Evolutionary conservation across 2,888 invertebrate genomes (phyloP), one percentile per base, ranked within the genome.

Genomic region (Caenorhabditis drosophilae): DNA sequence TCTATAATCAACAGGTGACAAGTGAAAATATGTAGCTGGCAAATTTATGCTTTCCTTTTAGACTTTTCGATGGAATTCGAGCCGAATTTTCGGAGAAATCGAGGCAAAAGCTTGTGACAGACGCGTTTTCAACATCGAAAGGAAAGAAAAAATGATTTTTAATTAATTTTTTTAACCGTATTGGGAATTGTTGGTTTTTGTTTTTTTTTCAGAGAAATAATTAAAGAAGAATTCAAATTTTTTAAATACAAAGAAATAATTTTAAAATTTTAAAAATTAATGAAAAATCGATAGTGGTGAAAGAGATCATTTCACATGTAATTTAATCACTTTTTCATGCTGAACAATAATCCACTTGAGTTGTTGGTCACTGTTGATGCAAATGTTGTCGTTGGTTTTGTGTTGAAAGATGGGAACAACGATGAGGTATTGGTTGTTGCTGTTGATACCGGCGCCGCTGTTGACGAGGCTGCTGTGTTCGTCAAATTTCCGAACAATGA

Each of bases 1-100:
- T 84, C 86, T 63, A 90, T 90, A 79, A 90, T 98, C 20, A 96
- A 96, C 85, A 88, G 87, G 81, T 73, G 20, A 36, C 15, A 23
- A 22, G n/a, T 40, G 22, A 20, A 27, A 45, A 25, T 45, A n/a
- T 27, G 9, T 27, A 9, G 20, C 7, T 6, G 6, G 6, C 3
- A 4, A 46, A 35, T 6, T 11, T 23, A 7, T 22, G n/a, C 26
- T 25, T 25, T 34, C 35, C 16, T 51, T 66, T 15, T 55, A 72
- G 72, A 50, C 45, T 76, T 6, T 73, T 73, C 58, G 73, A 73
- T 36, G 54, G 61, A 20, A 50, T 75, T 6, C 60, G 74, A 7
- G 52, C 60, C 9, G 67, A 71, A 34, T 62, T 76, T 38, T 55
- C 55, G 15, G 64, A 67, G 9, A 66, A 73, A 12, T 26, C 54